A percentile compares a stretch with the other conserved stretches of the same genome.
Evolutionary conservation across 2,797 vertebrate species (phyloP).

Genomic region (Hydrophis major): DNA sequence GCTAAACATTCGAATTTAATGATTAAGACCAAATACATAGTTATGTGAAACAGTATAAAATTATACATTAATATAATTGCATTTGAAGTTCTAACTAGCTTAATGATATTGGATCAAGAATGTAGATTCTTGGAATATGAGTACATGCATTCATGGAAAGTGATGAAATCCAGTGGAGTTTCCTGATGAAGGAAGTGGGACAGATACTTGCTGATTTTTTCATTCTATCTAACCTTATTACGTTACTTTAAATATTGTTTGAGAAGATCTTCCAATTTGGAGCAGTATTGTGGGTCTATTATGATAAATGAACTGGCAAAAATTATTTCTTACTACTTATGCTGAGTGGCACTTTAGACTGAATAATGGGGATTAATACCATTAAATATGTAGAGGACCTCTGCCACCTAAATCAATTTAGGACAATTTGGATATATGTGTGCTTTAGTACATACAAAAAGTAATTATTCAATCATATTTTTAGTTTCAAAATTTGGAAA

Average conservation of each 20-base stretch:
- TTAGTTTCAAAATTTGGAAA: not conserved
- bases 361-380: not conserved
- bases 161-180: not conserved
- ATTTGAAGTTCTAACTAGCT: not conserved
- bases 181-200: not conserved
- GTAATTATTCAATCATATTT: not conserved
- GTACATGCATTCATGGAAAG: not conserved
- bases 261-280: not conserved
- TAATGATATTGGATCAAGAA: not conserved
- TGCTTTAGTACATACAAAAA: not conserved
- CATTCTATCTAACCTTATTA: not conserved
- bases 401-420: not conserved
- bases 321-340: not conserved
- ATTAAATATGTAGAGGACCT: not conserved
- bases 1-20: not conserved
- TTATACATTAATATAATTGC: not conserved
- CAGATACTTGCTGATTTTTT: not conserved
- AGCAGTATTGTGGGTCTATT: not conserved
- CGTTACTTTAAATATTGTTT: not conserved
- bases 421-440: not conserved
- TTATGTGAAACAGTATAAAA: not conserved
- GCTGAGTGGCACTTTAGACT: not conserved
- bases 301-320: not conserved
- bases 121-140: not conserved
- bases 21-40: not conserved